These are phyloP conservation scores for Alviniconcha strummeri DNA, from an alignment of 2,888 invertebrate genomes.

Conservation along the genomic window DNA sequence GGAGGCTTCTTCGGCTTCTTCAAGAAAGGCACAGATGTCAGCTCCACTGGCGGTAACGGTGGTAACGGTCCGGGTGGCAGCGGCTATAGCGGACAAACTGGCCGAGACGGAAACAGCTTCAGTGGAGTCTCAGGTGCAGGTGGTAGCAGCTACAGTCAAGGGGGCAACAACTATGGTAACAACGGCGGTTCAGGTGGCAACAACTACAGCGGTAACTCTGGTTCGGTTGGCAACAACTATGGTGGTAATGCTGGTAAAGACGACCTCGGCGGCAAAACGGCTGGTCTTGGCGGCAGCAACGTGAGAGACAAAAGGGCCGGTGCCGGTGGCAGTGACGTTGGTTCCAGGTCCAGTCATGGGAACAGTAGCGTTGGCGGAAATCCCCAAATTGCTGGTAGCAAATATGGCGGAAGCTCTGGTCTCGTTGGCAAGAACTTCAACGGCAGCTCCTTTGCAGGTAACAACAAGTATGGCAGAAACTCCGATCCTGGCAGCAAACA, in stretches of 20 bases:
- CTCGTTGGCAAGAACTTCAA: background rate
- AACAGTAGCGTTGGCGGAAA: too few relatives aligned
- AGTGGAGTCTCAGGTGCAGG: background rate
- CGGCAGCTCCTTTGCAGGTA: background rate
- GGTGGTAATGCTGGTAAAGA: background rate
- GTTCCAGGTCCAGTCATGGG: background rate
- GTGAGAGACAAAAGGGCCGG: background rate
- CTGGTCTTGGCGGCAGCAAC: constrained; percentile 8
- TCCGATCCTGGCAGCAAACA: background rate
- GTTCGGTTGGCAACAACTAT: background rate
- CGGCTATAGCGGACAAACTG: background rate
- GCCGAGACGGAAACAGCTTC: background rate
- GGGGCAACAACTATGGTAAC: background rate
- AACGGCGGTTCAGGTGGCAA: background rate
- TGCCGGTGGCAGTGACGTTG: background rate
- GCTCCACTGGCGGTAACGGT: background rate
- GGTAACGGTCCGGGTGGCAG: constrained; percentile 6
- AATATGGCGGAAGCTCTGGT: background rate
- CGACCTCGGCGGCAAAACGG: background rate
- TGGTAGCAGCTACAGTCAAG: background rate
- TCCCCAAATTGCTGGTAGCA: background rate
- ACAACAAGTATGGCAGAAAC: background rate
- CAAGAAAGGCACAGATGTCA: constrained; percentile 5
- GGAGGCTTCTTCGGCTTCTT: constrained; percentile 25
- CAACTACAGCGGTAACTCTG: background rate